Evolutionary conservation across 2,797 vertebrate species (phyloP), one percentile per base, ranked within the genome.

Genomic region (Artibeus jamaicensis): DNA sequence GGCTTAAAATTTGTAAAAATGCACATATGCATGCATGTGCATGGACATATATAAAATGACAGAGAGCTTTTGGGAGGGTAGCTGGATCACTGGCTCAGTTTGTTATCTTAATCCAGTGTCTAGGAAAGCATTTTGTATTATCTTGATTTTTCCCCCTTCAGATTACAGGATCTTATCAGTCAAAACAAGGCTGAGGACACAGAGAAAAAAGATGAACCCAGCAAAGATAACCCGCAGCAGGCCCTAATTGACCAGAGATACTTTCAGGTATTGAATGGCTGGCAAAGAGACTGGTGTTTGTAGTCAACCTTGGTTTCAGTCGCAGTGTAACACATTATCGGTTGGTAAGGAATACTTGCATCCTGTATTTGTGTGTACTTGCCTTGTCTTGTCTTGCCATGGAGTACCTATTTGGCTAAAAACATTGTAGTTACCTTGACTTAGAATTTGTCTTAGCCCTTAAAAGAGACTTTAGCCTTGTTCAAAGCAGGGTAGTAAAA

Each of bases 201-300:
- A 95, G 98, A 98, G 68, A 98, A 96, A 50, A 98, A 86, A 50
- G 98, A 98, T 10, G 94, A 88, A 6, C 84, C 78, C 42, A 67
- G 22, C 3, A 18, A 83, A 68, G 94, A 79, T 11, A 97, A 96
- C 53, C 90, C 95, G 81, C 93, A 97, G 34, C 98, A 98, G 81
- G 85, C 92, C 42, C 94, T 91, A 2, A 84, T 90, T 95, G 98
- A 98, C 96, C 98, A 98, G 93, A 97, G 95, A 32, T 98, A 98
- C 82, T 98, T 99, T 37, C 97, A 98, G 98, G 99, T 99, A 97
- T 42, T 94, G 71, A 96, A 67, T 21, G 68, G 9, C 79, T 78
- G 53, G 24, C 48, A 50, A 44, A 74, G 77, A 93, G 68, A 26
- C 39, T 84, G 57, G 7, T 67, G 1, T 29, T n/a, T 86, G 34